Evolutionary conservation across 1,140 invertebrate species (phyloP).

Genomic region (Zaprionus camerounensis): DNA sequence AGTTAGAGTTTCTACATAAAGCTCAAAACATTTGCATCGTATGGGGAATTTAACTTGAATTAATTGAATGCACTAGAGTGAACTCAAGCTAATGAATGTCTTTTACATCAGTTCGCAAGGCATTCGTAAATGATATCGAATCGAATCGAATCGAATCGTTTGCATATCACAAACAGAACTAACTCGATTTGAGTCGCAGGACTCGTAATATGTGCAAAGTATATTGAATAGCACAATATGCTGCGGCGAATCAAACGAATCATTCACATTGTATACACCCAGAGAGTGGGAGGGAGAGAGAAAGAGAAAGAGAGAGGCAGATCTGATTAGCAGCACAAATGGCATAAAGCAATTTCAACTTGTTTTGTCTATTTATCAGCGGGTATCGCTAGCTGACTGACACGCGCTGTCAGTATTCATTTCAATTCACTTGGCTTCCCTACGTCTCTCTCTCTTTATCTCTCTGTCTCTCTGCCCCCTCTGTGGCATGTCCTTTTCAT

Average conservation of each 20-base stretch:
- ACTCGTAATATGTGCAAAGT: neutral
- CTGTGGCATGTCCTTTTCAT: constrained; percentile 5
- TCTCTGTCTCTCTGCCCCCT: neutral
- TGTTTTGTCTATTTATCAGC: constrained; percentile 27
- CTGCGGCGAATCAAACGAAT: constrained; percentile 17
- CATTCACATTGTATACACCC: constrained; percentile 16
- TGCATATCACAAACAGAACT: neutral
- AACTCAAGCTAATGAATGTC: too few relatives aligned
- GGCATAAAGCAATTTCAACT: constrained; percentile 24
- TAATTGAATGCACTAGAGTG: too few relatives aligned
- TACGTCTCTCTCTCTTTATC: neutral
- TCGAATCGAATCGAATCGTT: neutral
- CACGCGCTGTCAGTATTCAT: constrained; percentile 21
- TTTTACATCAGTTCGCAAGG: too few relatives aligned
- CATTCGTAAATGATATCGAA: too few relatives aligned
- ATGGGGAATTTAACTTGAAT: too few relatives aligned
- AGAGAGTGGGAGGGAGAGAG: neutral
- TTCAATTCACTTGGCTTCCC: constrained; percentile 2
- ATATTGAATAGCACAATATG: constrained; percentile 17
- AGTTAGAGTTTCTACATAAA: too few relatives aligned
- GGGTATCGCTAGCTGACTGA: neutral
- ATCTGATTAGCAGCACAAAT: constrained; percentile 5
- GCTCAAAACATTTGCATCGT: too few relatives aligned
- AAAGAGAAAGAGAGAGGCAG: neutral
- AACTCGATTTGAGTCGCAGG: neutral